Evolutionary conservation across 2,113 vertebrate genomes (phyloP), one percentile per base, ranked within the genome.

Genomic region (Regulus satrapa): DNA sequence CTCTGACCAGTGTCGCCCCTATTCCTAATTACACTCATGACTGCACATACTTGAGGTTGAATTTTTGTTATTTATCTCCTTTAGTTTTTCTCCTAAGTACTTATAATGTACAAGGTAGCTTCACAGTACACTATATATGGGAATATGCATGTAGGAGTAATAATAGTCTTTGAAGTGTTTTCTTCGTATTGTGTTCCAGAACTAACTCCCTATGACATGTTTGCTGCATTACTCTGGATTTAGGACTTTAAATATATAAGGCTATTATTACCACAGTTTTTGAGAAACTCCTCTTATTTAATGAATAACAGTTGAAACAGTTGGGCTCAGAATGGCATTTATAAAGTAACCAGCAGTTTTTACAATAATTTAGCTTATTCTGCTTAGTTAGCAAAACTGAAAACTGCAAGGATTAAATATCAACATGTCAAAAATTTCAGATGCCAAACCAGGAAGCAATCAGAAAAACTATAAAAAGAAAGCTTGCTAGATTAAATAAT

Each of bases 11-110:
- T 54, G 18, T 9, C 59, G 83, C 9, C 17, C 26, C 18, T 74
- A 24, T 62, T 88, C n/a, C 31, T 74, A 86, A 83, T 36, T 74
- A 45, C 12, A 43, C 32, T 55, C 26, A 66, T 25, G 32, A 77
- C 5, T 69, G 14, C 21, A 36, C 23, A 4, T 24, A 61, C 18
- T 12, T 40, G 40, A 89, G 43, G 43, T 31, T 55, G 6, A 21
- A 66, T 90, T 90, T 92, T 83, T 21, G 80, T 84, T 77, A 66
- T 86, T 94, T 76, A 84, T 46, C n/a, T 71, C n/a, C n/a, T n/a
- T 9, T n/a, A 88, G 51, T 76, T 94, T 86, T 40, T 73, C 40
- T 83, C 29, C 28, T 58, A 62, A 85, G 14, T 66, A 25, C 12
- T 80, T 32, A 66, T 58, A 76, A 77, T 58, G 63, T 51, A 41